Evolutionary conservation across 2,797 vertebrate species (phyloP).

Genomic region (Tinamus major): DNA sequence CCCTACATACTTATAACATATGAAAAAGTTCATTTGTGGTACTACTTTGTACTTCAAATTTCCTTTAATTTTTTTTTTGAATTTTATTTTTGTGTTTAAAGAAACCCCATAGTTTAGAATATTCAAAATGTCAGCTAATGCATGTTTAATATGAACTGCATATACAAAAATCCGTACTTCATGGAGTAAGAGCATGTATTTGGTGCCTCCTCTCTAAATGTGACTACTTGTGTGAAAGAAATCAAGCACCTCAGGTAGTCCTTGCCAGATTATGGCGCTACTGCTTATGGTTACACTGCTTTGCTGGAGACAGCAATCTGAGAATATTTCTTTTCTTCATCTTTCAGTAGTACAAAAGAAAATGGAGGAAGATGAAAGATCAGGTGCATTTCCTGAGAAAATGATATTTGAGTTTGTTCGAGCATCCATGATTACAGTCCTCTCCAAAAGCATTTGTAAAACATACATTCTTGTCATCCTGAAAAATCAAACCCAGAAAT

Average conservation of each 20-base stretch:
- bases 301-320: neutral
- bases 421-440: neutral
- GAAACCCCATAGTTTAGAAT: neutral
- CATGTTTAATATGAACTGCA: too few species aligned
- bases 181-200: neutral
- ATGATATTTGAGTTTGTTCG: neutral
- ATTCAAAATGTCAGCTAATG: too few species aligned
- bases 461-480: neutral
- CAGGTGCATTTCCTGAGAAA: neutral
- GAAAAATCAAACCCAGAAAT: neutral
- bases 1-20: neutral
- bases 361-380: neutral
- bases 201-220: neutral
- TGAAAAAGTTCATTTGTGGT: neutral
- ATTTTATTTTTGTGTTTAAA: neutral
- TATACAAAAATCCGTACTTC: too few species aligned
- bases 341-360: neutral
- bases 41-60: accelerated
- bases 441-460: neutral
- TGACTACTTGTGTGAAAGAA: neutral
- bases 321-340: neutral
- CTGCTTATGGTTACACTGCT: neutral
- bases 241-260: neutral
- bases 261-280: neutral
- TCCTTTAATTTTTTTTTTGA: neutral